Base-by-base conservation (phyloP, 1,140 invertebrate genomes). In the Nephila pilipes region DNA sequence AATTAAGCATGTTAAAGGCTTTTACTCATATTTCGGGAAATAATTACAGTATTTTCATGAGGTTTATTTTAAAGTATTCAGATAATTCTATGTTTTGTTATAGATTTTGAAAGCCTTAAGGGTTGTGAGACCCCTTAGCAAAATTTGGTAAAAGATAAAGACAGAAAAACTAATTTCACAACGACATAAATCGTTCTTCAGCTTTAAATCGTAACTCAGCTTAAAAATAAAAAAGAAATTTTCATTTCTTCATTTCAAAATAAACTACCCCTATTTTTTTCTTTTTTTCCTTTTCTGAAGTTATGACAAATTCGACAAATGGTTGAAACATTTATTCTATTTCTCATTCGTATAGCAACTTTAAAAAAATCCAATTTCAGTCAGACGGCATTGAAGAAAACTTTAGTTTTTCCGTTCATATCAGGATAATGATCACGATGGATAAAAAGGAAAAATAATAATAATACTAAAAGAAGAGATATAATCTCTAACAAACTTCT, bases 311-410 rank as follows among this genome's bases (percentile, higher is more conserved):
- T 14, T 32, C 65, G 12, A 25, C 63, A 69, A 69, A 29, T 25
- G 25, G 65, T 60, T 29, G 14, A 87, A 87, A 60, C 8, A 38
- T 32, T 87, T 87, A 38, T 87, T 87, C 85, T 29, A 18, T 87
- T 36, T 60, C 38, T 38, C 80, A 54, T 36, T n/a, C 5, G 10
- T 25, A 83, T 38, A 18, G 20, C 55, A 22, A 20, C 60, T 54
- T 55, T 8, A 1, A 55, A 46, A 46, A 54, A 54, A 55, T 83
- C 80, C 54, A 83, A 54, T 55, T 55, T 36, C 22, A 87, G 20
- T 20, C 2, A 58, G 14, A 83, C 8, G 38, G 22, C 8, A 25
- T 6, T 5, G n/a, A 85, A 85, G 22, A 55, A 55, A 57, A 57
- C n/a, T 46, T 60, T n/a, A 25, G 18, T 1, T 60, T n/a, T 10